Base-by-base conservation (phyloP, 2,888 invertebrate genomes). In the Neocrepidodera transversa region DNA sequence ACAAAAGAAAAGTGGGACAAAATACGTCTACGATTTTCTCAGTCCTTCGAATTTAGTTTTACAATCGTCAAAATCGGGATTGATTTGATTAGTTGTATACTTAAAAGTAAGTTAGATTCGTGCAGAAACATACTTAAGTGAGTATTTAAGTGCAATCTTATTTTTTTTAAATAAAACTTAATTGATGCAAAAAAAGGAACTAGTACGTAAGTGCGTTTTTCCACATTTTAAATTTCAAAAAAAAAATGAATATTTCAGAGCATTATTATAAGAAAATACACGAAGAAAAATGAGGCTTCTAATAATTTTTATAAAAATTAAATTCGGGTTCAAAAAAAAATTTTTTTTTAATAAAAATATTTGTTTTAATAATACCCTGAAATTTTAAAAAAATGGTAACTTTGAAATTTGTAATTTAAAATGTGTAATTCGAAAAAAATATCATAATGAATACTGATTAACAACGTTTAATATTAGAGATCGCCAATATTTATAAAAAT, bases 381-480 rank as follows among this genome's bases (percentile, higher is more conserved):
- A 11, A 40, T 5, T 18, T 1, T 32, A 32, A 32, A 13, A 17
- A 42, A 42, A 42, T 20, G 42, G 20, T 20, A 7, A 16, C 16
- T 11, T 11, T 14, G 23, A 42, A 42, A 20, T 42, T 18, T 42
- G 20, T 10, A 42, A 42, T 11, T 3, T 11, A n/a, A 42, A 20
- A 11, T n/a, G 16, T 11, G 20, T 11, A 18, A 18, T 42, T 20
- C 6, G 20, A 10, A 10, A 42, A 42, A 42, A 42, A 14, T 14
- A 10, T 11, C 2, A 10, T 17, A 40, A 17, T 43, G 52, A 52
- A 52, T 43, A 52, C 52, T 53, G 50, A 50, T 49, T 49, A 50
- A 50, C 23, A 20, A 38, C 38, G 38, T 50, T 50, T 38, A 50
- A 38, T 23, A 50, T 16, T 48, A 35, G 50, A 50, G 50, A 50